Evolutionary conservation across 2,797 vertebrate genomes (phyloP).

Genomic region (Pachyuromys duprasi): DNA sequence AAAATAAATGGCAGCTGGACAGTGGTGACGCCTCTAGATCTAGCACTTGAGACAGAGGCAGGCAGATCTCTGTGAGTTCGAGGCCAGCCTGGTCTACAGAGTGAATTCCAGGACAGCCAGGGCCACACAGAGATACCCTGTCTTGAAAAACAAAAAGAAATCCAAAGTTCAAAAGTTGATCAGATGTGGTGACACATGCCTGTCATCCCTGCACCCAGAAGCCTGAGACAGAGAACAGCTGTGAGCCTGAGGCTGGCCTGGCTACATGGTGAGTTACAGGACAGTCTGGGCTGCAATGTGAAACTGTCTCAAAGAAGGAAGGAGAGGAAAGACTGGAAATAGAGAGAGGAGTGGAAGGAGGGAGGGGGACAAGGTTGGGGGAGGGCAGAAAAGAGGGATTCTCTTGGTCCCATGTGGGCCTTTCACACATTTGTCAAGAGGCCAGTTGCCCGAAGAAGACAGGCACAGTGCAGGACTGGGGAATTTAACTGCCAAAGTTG

Average conservation of each 20-base stretch:
- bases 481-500: neutral
- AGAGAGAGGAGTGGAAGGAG: too few species aligned
- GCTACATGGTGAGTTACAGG: neutral
- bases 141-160: neutral
- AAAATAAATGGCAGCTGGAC: too few species aligned
- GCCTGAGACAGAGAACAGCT: neutral
- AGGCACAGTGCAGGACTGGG: neutral
- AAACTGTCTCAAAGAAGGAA: neutral
- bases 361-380: neutral
- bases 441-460: neutral
- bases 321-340: too few species aligned
- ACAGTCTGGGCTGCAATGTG: neutral
- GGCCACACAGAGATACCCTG: too few species aligned
- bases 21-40: too few species aligned
- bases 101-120: too few species aligned
- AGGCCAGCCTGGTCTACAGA: too few species aligned
- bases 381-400: neutral
- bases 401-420: neutral
- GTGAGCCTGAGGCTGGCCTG: neutral
- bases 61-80: too few species aligned
- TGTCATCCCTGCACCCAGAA: neutral
- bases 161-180: neutral
- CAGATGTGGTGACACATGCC: neutral
- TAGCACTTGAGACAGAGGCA: too few species aligned
- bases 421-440: neutral